phyloP scores from a whole-genome alignment of 1,140 invertebrate species.

The Macrocentrus cingulum region DNA sequence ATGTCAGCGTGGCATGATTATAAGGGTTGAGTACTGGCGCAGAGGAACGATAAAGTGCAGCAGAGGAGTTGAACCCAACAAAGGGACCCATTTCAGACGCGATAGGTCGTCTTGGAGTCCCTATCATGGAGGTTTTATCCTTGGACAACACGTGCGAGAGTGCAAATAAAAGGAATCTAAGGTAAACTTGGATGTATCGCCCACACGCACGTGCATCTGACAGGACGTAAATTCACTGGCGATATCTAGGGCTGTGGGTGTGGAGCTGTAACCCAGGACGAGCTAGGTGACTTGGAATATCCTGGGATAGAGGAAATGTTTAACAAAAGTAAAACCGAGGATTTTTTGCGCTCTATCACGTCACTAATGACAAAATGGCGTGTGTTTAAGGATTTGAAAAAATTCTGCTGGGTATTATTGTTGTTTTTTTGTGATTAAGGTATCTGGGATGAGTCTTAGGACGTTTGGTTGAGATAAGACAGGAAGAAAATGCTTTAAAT shows the following conservation, averaged over 20 bases:
- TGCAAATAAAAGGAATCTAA: conserved; percentile 10
- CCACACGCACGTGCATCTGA: conserved; percentile 10
- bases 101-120: conserved; percentile 3
- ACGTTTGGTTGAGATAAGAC: no score
- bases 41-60: background rate
- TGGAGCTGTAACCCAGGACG: background rate
- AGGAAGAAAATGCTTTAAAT: no score
- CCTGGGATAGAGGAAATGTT: no score
- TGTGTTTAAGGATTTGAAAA: no score
- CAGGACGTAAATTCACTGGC: conserved; percentile 1
- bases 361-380: no score
- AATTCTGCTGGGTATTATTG: no score
- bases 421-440: no score
- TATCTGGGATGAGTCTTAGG: no score
- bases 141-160: background rate
- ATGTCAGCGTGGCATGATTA: no score
- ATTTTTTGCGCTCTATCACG: no score
- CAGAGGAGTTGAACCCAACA: background rate
- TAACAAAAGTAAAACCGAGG: no score
- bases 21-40: no score
- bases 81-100: background rate
- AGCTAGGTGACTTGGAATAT: conserved; percentile 9
- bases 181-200: conserved; percentile 14
- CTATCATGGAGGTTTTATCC: conserved; percentile 5
- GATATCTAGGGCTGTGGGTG: conserved; percentile 8